Conservation (phyloP, 1,140 invertebrate genomes). For the Popillia japonica region DNA sequence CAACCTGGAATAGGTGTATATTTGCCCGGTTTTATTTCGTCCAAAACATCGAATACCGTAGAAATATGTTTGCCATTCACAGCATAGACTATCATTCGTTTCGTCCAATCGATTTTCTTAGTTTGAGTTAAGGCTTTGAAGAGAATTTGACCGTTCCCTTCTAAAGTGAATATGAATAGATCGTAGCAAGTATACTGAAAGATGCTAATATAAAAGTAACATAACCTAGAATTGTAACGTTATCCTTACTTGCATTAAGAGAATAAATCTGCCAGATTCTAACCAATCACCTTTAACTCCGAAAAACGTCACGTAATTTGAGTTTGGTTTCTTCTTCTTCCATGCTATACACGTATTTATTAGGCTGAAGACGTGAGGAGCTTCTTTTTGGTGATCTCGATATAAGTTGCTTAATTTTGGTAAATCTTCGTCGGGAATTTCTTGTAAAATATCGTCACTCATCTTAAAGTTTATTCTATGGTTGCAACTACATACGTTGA, state of each 20-base stretch:
- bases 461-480: neutral
- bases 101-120: neutral
- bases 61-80: neutral
- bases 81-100: neutral
- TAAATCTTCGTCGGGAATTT: slow-evolving; percentile 22
- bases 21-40: neutral
- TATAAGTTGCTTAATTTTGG: neutral
- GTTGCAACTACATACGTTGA: too few relatives aligned
- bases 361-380: slow-evolving; percentile 14
- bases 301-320: slow-evolving; percentile 10
- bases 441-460: slow-evolving; percentile 12
- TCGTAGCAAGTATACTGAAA: slow-evolving; percentile 31
- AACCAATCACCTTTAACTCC: slow-evolving; percentile 8
- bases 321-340: slow-evolving; percentile 22
- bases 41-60: neutral
- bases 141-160: neutral
- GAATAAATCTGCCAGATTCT: neutral
- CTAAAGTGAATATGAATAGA: neutral
- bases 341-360: neutral
- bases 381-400: neutral
- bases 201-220: too few relatives aligned
- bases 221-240: neutral
- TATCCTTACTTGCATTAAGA: slow-evolving; percentile 9
- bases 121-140: neutral
- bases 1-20: neutral